Base-by-base conservation (phyloP, 37 sponge, comb jelly and placozoan species). In the Bolinopsis microptera region DNA sequence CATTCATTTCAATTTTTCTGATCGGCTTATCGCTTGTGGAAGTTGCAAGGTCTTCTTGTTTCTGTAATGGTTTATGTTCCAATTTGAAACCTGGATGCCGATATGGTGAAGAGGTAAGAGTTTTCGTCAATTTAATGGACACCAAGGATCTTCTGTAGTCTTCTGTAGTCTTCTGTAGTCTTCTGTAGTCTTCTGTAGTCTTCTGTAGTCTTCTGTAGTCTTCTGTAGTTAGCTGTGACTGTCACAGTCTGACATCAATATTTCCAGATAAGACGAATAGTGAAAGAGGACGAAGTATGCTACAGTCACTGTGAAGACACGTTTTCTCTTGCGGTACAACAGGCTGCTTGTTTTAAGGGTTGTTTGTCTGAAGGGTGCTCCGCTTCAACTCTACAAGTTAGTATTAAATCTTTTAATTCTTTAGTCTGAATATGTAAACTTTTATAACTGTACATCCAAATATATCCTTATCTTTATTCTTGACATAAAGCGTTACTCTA, bases 41-140 rank as follows among this genome's bases (percentile, higher is more conserved):
- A 24, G 30, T 22, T 26, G 30, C 30, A 22, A 2, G 28, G 30
- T 22, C 25, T 22, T 70, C 74, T n/a, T 70, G 74, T n/a, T 70
- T 70, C 74, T 70, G 74, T 22, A 70, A 70, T 70, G 74, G 74
- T 2, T 26, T 70, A 28, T 70, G 74, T 70, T 26, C 74, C 21
- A 70, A 70, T 70, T 70, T 70, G 74, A 70, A 28, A 22, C 74
- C 74, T n/a, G 74, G 74, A n/a, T 70, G 74, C 74, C 5, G 74
- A 70, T 70, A 70, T 70, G 74, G 74, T 28, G 74, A 70, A 70
- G 74, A 70, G 26, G 74, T 70, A 28, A 28, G 74, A 61, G 16
- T 21, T 61, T 9, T 21, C 18, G 9, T 61, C 16, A 61, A 21
- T 61, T 61, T 61, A 18, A 21, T 61, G 9, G 18, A 21, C 68